Percentiles rank a stretch among this genome's conserved stretches.
phyloP scores from a whole-genome alignment of 2,888 invertebrate species.

The Hybos culiciformis region DNA sequence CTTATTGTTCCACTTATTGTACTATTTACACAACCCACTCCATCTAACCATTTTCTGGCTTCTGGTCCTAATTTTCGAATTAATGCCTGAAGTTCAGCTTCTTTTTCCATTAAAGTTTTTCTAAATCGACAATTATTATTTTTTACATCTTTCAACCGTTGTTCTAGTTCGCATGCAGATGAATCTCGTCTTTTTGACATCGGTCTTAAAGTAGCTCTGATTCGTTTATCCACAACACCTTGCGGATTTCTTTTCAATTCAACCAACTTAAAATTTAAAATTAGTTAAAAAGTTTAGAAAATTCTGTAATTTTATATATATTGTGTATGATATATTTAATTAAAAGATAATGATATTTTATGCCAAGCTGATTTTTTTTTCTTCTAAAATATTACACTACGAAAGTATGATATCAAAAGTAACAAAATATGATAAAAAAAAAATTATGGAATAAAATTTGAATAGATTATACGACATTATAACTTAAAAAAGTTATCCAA shows the following conservation, averaged over 20 bases:
- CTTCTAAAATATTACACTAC: too few relatives aligned
- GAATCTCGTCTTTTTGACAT: constrained; percentile 71
- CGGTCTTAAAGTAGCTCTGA: constrained; percentile 76
- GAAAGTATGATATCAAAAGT: too few relatives aligned
- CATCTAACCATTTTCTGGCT: constrained; percentile 35
- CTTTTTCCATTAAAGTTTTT: constrained; percentile 70
- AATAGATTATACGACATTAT: too few relatives aligned
- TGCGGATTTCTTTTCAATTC: constrained; percentile 77
- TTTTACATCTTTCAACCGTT: constrained; percentile 68
- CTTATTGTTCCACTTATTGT: constrained; percentile 23
- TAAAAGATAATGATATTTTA: too few relatives aligned
- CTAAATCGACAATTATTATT: constrained; percentile 71
- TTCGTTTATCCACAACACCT: constrained; percentile 68
- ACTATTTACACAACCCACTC: constrained; percentile 22
- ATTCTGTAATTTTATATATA: too few relatives aligned
- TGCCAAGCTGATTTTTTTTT: too few relatives aligned
- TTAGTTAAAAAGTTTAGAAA: neutral
- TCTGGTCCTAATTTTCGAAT: constrained; percentile 35
- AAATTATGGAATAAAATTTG: too few relatives aligned
- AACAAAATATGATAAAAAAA: too few relatives aligned
- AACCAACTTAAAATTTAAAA: constrained; percentile 54
- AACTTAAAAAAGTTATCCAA: too few relatives aligned
- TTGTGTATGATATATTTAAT: too few relatives aligned
- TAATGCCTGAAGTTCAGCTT: constrained; percentile 57
- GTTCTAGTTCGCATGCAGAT: constrained; percentile 68